phyloP scores from a whole-genome alignment of 2,888 invertebrate species.

The Dolichopus griseipennis region DNA sequence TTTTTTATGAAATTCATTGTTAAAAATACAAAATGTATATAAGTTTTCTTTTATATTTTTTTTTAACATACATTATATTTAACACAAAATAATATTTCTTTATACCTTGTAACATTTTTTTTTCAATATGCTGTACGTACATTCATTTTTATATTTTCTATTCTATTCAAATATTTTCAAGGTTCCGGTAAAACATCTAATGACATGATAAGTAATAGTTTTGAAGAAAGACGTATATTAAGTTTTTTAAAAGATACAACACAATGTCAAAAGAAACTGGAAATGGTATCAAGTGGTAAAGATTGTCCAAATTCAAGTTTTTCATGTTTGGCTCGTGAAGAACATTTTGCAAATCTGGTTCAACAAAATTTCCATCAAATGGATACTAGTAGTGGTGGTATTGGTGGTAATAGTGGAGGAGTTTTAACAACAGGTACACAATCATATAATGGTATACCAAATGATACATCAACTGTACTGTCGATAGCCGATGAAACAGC shows the following conservation, averaged over 20 bases:
- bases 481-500: slow-evolving; percentile 20
- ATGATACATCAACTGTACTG: slow-evolving; percentile 14
- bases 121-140: too few relatives aligned
- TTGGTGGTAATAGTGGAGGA: too few relatives aligned
- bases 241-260: slow-evolving; percentile 44
- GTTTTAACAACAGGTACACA: slow-evolving; percentile 15
- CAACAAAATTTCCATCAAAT: slow-evolving; percentile 38
- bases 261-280: slow-evolving; percentile 42
- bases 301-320: slow-evolving; percentile 43
- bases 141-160: too few relatives aligned
- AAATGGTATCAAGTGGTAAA: slow-evolving; percentile 33
- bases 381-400: neutral
- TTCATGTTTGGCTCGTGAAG: slow-evolving; percentile 42
- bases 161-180: slow-evolving; percentile 11
- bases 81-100: too few relatives aligned
- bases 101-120: too few relatives aligned
- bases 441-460: slow-evolving; percentile 22
- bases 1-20: too few relatives aligned
- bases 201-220: slow-evolving; percentile 31
- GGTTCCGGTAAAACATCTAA: slow-evolving; percentile 20
- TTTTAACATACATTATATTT: too few relatives aligned
- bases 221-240: slow-evolving; percentile 42
- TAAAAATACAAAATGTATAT: too few relatives aligned
- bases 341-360: slow-evolving; percentile 43
- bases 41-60: too few relatives aligned